phyloP scores from a whole-genome alignment of 1,140 invertebrate genomes.

The Tetragnatha versicolor region DNA sequence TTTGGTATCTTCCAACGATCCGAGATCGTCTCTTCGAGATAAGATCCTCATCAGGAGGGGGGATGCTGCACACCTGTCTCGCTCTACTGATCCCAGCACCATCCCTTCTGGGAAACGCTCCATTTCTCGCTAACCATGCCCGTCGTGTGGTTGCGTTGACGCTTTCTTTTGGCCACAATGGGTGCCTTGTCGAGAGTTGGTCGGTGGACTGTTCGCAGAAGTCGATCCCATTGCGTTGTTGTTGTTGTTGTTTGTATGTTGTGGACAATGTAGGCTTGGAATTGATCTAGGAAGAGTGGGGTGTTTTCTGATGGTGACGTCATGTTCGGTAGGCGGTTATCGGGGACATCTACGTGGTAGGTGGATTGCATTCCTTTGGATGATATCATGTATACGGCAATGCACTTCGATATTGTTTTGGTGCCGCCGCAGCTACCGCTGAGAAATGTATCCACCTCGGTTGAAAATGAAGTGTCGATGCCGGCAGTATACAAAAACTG shows the following conservation, averaged over 20 bases:
- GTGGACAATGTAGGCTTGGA: background rate
- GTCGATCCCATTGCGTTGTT: background rate
- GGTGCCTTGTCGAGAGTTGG: background rate
- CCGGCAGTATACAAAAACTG: no score
- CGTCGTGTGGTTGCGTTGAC: background rate
- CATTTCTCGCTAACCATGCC: constrained; percentile 37
- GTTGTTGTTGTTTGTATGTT: background rate
- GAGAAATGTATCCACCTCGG: no score
- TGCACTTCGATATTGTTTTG: no score
- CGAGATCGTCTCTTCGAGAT: background rate
- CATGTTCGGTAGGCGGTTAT: no score
- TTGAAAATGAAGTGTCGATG: no score
- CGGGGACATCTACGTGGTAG: no score
- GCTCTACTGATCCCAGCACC: constrained; percentile 13
- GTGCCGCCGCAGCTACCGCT: no score
- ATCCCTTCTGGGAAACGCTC: constrained; percentile 25
- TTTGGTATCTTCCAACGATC: no score
- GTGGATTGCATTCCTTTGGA: no score
- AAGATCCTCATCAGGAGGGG: constrained; percentile 15
- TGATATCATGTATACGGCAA: no score
- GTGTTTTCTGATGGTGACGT: background rate
- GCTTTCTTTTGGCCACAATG: constrained; percentile 1
- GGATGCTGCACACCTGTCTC: constrained; percentile 24
- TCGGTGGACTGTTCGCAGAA: background rate
- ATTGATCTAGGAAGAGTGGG: background rate